Percentiles rank a stretch among this genome's conserved stretches.
phyloP scores from a whole-genome alignment of 2,888 invertebrate genomes.

The Xestia rhomboidea region DNA sequence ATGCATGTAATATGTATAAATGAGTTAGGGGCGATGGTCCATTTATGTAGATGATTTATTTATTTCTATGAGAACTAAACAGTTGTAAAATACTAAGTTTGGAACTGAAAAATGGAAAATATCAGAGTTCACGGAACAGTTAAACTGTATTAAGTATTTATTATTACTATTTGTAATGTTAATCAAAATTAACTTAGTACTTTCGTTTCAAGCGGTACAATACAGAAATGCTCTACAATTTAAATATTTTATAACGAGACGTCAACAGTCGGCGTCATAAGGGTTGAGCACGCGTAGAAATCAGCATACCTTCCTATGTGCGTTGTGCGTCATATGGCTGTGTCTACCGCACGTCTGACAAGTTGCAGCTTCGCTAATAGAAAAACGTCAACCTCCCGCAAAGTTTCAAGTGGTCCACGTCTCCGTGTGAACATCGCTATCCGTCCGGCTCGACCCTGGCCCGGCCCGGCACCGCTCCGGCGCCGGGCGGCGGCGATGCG shows the following conservation, averaged over 20 bases:
- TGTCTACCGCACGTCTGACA: not conserved
- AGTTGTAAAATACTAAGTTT: not conserved
- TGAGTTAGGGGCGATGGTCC: not conserved
- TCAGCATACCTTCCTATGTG: not conserved
- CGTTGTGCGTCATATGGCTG: not conserved
- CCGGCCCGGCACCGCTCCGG: slow-evolving; percentile 6
- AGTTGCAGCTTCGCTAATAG: slow-evolving; percentile 18
- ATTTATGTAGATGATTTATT: not conserved
- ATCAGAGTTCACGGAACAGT: not conserved
- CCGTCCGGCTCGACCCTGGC: not conserved
- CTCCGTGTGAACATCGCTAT: slow-evolving; percentile 27
- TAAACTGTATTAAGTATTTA: too few relatives aligned
- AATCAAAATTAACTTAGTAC: not conserved
- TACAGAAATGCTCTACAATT: not conserved
- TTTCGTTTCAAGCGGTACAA: not conserved
- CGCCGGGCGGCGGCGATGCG: not conserved
- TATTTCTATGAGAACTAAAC: slow-evolving; percentile 18
- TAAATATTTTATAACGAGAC: not conserved
- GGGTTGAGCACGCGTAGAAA: not conserved
- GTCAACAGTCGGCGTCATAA: not conserved
- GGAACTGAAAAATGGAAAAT: not conserved
- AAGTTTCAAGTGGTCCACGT: slow-evolving; percentile 3
- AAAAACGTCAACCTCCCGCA: slow-evolving; percentile 8
- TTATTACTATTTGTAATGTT: not conserved
- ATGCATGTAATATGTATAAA: not conserved